Evolutionary conservation across 2,113 vertebrate species (phyloP).

Genomic region (Meriones unguiculatus): DNA sequence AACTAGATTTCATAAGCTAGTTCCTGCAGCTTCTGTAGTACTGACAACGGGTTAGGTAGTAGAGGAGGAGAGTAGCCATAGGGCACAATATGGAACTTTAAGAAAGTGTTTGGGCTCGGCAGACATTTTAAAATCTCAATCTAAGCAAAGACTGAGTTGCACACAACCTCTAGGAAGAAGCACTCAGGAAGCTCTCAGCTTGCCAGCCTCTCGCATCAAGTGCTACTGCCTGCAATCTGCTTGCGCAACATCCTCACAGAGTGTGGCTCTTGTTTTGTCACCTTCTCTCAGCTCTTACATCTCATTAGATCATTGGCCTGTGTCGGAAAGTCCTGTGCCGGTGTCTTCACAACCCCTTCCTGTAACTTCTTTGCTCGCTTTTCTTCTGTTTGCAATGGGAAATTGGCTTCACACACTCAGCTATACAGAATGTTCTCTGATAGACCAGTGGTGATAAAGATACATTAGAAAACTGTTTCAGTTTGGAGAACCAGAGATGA

Average conservation of each 20-base stretch:
- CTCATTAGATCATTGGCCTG: neutral
- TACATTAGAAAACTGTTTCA: conserved; percentile 16
- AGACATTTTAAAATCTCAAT: conserved; percentile 15
- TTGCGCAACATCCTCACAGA: neutral
- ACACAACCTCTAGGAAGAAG: neutral
- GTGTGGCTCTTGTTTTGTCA: neutral
- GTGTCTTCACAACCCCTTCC: neutral
- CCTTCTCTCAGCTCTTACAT: neutral
- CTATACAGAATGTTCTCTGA: neutral
- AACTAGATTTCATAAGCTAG: neutral
- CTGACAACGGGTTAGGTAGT: accelerated
- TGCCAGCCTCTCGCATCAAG: neutral
- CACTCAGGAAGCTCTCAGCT: neutral
- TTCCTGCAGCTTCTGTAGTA: neutral
- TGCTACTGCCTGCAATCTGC: neutral
- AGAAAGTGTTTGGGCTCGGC: neutral
- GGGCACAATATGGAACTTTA: neutral
- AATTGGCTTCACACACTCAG: conserved; percentile 8
- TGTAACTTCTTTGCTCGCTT: neutral
- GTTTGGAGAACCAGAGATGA: neutral
- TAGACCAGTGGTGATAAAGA: neutral
- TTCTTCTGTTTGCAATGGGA: neutral
- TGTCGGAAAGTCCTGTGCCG: neutral
- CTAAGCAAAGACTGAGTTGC: conserved; percentile 51
- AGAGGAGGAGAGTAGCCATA: neutral